phyloP scores from a whole-genome alignment of 2,797 vertebrate genomes.

The Gallinago nigripennis region DNA sequence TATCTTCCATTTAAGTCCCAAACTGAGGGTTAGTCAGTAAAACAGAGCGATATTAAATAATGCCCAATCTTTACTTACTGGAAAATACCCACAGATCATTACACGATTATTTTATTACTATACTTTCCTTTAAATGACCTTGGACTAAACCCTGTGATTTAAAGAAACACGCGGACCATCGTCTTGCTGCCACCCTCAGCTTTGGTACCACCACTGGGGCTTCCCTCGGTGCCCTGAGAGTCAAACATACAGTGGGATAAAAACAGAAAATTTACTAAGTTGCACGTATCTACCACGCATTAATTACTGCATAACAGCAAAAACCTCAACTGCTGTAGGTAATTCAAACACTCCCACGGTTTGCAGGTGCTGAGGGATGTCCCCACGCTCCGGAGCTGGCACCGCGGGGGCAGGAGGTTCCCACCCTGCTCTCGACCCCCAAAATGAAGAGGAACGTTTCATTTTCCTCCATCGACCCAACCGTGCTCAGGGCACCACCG shows the following conservation, averaged over 20 bases:
- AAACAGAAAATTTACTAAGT: neutral
- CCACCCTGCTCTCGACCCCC: neutral
- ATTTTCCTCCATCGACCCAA: neutral
- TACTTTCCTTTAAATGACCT: neutral
- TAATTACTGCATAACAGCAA: accelerated
- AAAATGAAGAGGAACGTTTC: accelerated
- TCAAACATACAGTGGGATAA: neutral
- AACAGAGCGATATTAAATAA: neutral
- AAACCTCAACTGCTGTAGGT: neutral
- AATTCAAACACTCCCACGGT: accelerated
- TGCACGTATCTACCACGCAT: accelerated
- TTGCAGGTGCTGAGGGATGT: accelerated
- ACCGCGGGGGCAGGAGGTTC: too few species aligned
- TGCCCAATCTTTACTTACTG: neutral
- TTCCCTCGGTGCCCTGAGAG: neutral
- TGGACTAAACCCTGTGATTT: neutral
- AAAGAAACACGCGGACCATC: neutral
- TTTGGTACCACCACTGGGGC: neutral
- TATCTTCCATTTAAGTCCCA: constrained; percentile 44
- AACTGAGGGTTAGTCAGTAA: constrained; percentile 16
- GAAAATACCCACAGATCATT: neutral
- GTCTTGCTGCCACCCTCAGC: neutral
- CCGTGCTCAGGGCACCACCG: accelerated
- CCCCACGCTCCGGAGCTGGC: neutral
- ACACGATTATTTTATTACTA: neutral